Percentiles rank a stretch among this genome's conserved stretches.
Conservation (phyloP, 2,797 vertebrate species). For the Falco columbarius region DNA sequence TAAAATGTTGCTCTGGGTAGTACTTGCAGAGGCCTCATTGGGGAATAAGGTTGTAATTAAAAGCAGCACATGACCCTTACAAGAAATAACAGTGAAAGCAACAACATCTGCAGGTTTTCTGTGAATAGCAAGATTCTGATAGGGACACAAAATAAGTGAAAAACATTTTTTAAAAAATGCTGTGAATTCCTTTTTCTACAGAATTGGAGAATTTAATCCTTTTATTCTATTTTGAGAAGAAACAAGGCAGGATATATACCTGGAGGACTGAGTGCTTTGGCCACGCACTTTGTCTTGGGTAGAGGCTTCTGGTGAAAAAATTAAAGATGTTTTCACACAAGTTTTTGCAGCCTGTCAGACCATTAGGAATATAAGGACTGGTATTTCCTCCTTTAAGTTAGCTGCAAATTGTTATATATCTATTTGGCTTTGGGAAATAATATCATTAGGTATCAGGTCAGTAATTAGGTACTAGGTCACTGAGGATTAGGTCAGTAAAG, state of each 20-base stretch:
- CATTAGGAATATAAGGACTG: not conserved
- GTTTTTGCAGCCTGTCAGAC: not conserved
- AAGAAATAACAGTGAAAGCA: not conserved
- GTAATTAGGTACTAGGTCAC: too few species aligned
- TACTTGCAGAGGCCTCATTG: not conserved
- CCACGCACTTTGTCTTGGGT: not conserved
- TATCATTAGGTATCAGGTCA: not conserved
- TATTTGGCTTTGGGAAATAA: not conserved
- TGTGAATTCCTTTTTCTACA: not conserved
- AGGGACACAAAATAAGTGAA: not conserved
- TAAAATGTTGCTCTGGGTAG: not conserved
- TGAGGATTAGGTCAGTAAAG: not conserved
- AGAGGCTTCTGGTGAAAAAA: not conserved
- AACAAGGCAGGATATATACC: not conserved
- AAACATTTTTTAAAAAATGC: not conserved
- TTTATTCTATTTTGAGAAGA: not conserved
- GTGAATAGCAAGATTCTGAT: not conserved
- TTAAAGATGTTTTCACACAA: not conserved
- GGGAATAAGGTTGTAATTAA: slow-evolving; percentile 7
- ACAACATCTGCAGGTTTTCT: not conserved
- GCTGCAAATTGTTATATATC: not conserved
- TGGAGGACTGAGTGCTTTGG: not conserved
- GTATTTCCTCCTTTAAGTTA: not conserved
- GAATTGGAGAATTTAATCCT: not conserved
- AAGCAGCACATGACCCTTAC: not conserved